These are phyloP conservation scores for Eupithecia inturbata DNA, from an alignment of 2,888 invertebrate genomes.

Conservation along the genomic window DNA sequence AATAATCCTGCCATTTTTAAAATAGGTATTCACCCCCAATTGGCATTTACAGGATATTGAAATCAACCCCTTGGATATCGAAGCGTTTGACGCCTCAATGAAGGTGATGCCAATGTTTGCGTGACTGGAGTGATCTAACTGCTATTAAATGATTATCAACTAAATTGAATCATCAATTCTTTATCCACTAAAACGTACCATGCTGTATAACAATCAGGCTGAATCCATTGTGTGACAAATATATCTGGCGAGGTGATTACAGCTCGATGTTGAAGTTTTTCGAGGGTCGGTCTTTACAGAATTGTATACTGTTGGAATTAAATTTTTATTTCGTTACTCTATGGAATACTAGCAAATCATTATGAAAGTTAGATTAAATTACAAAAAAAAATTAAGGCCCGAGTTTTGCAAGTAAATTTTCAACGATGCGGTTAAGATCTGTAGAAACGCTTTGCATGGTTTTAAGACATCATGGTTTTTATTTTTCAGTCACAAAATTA, in stretches of 20 bases:
- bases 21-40: constrained; percentile 38
- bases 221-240: constrained; percentile 30
- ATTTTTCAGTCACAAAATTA: background rate
- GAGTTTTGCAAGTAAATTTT: background rate
- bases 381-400: background rate
- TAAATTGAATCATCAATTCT: constrained; percentile 46
- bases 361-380: background rate
- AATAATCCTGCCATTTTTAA: background rate
- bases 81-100: constrained; percentile 79
- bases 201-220: constrained; percentile 52
- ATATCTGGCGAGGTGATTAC: constrained; percentile 1
- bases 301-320: background rate
- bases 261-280: constrained; percentile 9
- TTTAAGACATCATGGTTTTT: constrained; percentile 18
- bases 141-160: constrained; percentile 46
- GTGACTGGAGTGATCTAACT: constrained; percentile 55
- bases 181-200: constrained; percentile 48
- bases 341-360: background rate
- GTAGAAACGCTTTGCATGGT: constrained; percentile 36
- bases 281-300: background rate
- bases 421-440: background rate
- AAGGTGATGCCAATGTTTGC: constrained; percentile 74
- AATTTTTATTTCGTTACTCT: background rate
- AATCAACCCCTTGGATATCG: constrained; percentile 71
- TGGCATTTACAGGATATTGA: constrained; percentile 76